A percentile compares a stretch with the other conserved stretches of the same genome.
Evolutionary conservation across 1,140 invertebrate genomes (phyloP).

Genomic region (Neuroterus valhalla): DNA sequence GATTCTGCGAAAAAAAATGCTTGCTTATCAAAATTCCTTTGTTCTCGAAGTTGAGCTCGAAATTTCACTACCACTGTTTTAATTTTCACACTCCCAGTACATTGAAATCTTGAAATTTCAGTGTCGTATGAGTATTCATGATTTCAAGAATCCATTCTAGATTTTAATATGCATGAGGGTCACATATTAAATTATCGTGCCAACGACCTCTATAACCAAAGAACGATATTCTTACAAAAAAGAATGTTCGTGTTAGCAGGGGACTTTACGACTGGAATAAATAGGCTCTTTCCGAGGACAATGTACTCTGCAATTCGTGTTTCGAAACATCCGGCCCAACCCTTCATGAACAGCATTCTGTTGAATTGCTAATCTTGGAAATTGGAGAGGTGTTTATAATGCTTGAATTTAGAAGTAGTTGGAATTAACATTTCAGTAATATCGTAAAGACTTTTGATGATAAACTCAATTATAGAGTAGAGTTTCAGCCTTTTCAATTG

Average conservation of each 20-base stretch:
- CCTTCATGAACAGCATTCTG: no score
- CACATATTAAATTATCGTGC: not conserved
- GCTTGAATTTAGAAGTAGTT: no score
- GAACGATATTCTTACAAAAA: not conserved
- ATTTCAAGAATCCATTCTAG: not conserved
- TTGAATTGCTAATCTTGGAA: no score
- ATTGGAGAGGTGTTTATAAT: no score
- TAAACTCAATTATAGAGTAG: not conserved
- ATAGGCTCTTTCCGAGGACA: not conserved
- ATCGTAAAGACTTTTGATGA: not conserved
- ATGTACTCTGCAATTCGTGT: not conserved
- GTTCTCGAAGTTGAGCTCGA: not conserved
- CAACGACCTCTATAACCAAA: not conserved
- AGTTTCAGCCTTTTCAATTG: not conserved
- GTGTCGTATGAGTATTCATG: not conserved
- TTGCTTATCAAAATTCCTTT: not conserved
- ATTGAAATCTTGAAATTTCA: not conserved
- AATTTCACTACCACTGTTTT: not conserved
- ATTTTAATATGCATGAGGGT: constrained; percentile 2
- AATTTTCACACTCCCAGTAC: not conserved
- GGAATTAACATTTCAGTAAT: no score
- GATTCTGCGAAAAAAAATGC: not conserved
- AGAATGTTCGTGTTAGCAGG: not conserved
- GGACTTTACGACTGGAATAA: not conserved
- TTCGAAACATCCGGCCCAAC: not conserved